A percentile compares a stretch with the other conserved stretches of the same genome.
Conservation (phyloP, 1,140 invertebrate species). For the Caligus rogercresseyi region DNA sequence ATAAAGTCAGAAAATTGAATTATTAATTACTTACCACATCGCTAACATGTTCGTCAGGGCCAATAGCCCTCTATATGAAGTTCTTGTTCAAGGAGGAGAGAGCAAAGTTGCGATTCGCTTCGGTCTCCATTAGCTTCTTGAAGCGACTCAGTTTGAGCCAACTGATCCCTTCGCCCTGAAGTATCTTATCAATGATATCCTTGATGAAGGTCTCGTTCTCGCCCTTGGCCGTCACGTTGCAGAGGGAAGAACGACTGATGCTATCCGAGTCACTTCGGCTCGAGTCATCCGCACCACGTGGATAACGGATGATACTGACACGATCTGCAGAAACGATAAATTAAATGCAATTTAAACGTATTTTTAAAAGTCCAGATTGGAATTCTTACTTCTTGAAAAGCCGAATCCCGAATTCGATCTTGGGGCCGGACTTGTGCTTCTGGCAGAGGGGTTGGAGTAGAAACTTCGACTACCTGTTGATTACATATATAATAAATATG, state of each 20-base stretch:
- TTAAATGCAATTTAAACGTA: not conserved
- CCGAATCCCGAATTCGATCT: constrained; percentile 28
- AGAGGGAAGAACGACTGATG: constrained; percentile 24
- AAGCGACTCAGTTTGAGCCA: constrained; percentile 87
- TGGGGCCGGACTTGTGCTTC: constrained; percentile 23
- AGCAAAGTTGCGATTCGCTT: constrained; percentile 89
- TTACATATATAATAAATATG: not conserved
- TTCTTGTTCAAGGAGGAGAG: constrained; percentile 86
- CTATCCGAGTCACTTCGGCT: constrained; percentile 39
- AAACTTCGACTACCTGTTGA: not conserved
- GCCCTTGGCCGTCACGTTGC: constrained; percentile 40
- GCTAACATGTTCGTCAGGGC: constrained; percentile 87
- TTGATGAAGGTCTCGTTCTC: constrained; percentile 74
- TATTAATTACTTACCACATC: constrained; percentile 60
- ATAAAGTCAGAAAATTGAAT: constrained; percentile 7
- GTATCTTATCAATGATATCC: constrained; percentile 67
- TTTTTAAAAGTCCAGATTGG: not conserved
- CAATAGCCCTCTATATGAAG: constrained; percentile 65
- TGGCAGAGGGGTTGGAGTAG: not conserved
- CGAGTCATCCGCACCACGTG: constrained; percentile 45
- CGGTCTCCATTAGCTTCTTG: constrained; percentile 95
- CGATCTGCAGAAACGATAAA: not conserved
- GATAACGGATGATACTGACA: constrained; percentile 3
- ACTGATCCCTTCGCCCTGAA: constrained; percentile 88
- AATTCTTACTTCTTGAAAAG: not conserved